Evolutionary conservation across 2,113 vertebrate genomes (phyloP), one percentile per base, ranked within the genome.

Genomic region (Zapornia atra): DNA sequence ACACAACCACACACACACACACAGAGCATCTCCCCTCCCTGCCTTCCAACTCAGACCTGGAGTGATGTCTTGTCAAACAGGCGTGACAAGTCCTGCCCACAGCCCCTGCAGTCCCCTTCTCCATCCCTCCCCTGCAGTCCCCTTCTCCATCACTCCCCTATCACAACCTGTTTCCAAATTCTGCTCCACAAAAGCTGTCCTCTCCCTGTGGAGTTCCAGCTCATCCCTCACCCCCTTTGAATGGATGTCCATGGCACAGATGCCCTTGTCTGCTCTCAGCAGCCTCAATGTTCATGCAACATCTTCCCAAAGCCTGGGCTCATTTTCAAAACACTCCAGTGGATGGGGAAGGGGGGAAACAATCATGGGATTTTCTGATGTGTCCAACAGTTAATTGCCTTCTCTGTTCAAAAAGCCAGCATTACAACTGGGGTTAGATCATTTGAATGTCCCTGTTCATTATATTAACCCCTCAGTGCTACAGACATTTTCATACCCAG

Each of bases 201-300:
- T 51, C 36, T 51, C 56, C 46, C 59, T n/a, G 54, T n/a, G 33
- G 14, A 28, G 19, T 8, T 26, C 15, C 42, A 36, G 57, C 18
- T 64, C 2, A 1, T 48, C 57, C 28, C n/a, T 70, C 1, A 0
- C 19, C 60, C 22, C 8, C 26, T 51, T 33, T 9, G 17, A 33
- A 13, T 1, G 0, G 26, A 36, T 54, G 40, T 29, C 16, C 38
- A 3, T 2, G 60, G 12, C 2, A 4, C 17, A 16, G 60, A 6
- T 3, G 1, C 1, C 1, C 44, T 36, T 26, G 46, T n/a, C 75
- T 16, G 0, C 0, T 11, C 76, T 56, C 8, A 5, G 21, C 63
- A 76, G 54, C 48, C 34, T 1, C 5, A 42, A 26, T 24, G 36
- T 10, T 54, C 44, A 5, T 22, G 3, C 12, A 17, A 19, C 50